phyloP scores from a whole-genome alignment of 2,888 invertebrate species.

The Drosophila macrothrix region DNA sequence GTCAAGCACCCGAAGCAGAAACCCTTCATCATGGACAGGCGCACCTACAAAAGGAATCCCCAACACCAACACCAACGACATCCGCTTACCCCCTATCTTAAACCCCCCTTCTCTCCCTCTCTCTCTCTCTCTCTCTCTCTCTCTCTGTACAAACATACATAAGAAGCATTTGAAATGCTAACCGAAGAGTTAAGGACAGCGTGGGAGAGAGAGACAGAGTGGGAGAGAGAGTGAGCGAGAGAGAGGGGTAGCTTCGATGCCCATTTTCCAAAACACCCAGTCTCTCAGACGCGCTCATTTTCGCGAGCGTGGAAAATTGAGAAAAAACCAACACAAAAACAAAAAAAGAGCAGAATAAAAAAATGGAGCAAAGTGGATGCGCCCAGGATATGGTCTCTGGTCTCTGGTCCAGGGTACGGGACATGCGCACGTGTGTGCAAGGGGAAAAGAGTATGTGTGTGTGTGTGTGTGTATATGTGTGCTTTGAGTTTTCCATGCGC shows the following conservation, averaged over 20 bases:
- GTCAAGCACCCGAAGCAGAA: constrained; percentile 79
- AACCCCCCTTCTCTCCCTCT: no score
- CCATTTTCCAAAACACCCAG: constrained; percentile 29
- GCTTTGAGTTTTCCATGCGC: constrained; percentile 61
- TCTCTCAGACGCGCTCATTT: constrained; percentile 66
- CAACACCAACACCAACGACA: not conserved
- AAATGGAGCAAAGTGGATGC: constrained; percentile 55
- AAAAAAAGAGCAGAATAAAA: constrained; percentile 28
- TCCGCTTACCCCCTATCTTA: not conserved
- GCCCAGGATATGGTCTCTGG: constrained; percentile 8
- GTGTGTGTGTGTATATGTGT: not conserved
- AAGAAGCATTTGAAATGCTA: constrained; percentile 55
- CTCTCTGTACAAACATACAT: constrained; percentile 20
- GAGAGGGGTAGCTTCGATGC: constrained; percentile 21
- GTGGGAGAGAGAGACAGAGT: not conserved
- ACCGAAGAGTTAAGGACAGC: constrained; percentile 48
- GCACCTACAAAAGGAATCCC: constrained; percentile 62
- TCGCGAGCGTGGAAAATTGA: constrained; percentile 78
- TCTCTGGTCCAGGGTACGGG: constrained; percentile 50
- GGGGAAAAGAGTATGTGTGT: constrained; percentile 55
- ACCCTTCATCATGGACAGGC: constrained; percentile 74
- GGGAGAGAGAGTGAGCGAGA: constrained; percentile 10
- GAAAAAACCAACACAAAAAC: constrained; percentile 25
- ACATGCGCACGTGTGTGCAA: constrained; percentile 76
- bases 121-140: not conserved